Percentiles rank a stretch among this genome's conserved stretches.
These are phyloP conservation scores for Aurelia sp. DNA, from an alignment of 30 jellyfish, hydroid and myxozoan species.

Conservation along the genomic window DNA sequence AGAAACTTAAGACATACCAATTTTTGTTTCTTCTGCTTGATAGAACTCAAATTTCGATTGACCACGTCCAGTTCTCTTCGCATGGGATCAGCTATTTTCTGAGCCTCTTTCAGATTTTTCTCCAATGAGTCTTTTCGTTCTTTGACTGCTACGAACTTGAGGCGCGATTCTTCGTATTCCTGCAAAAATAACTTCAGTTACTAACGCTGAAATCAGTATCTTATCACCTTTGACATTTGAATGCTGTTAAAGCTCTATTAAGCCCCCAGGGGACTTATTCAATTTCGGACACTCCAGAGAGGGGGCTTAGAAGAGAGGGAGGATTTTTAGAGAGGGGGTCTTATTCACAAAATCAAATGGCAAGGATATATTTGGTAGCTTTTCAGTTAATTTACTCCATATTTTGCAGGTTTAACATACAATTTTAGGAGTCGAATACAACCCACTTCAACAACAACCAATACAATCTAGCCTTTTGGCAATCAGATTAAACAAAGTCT, in stretches of 20 bases:
- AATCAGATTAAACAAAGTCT: not conserved
- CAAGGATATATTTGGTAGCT: no score
- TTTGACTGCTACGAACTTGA: conserved; percentile 63
- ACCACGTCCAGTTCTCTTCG: conserved; percentile 30
- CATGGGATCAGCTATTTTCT: conserved; percentile 52
- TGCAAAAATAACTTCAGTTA: not conserved
- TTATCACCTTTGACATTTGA: no score
- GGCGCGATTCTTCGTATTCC: conserved; percentile 84
- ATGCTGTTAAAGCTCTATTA: not conserved
- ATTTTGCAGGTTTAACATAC: no score
- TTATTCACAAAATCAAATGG: no score
- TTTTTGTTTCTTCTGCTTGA: conserved; percentile 8
- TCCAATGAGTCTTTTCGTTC: conserved; percentile 42
- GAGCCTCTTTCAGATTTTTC: conserved; percentile 51
- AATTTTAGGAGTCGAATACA: not conserved
- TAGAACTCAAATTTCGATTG: not conserved
- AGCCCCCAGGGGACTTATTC: no score
- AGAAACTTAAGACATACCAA: not conserved
- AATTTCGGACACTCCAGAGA: no score
- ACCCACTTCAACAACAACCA: not conserved
- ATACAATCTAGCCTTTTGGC: not conserved
- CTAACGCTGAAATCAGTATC: not conserved
- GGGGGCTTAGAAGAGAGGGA: no score
- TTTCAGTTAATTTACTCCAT: no score
- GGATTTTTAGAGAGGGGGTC: no score